phyloP scores from a whole-genome alignment of 2,113 vertebrate genomes.

The Cyprinodon tularosa region DNA sequence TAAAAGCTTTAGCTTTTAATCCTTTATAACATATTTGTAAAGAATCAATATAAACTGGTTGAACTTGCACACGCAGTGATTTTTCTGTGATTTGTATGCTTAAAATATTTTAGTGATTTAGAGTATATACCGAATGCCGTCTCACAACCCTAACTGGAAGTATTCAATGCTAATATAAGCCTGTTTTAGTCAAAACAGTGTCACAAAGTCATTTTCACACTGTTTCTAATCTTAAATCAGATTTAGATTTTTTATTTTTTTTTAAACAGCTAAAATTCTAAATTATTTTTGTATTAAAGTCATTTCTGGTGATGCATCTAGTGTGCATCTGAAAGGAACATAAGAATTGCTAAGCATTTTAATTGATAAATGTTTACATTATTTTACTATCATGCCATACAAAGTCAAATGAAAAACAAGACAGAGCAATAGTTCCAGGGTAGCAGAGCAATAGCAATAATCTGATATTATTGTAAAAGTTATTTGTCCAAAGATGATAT shows the following conservation, averaged over 20 bases:
- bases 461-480: background rate
- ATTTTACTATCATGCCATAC: no score
- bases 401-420: no score
- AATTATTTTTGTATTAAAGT: background rate
- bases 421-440: no score
- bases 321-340: background rate
- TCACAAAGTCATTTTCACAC: constrained; percentile 2
- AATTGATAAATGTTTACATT: no score
- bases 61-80: constrained; percentile 27
- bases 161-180: background rate
- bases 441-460: background rate
- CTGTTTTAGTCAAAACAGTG: constrained; percentile 1
- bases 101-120: no score
- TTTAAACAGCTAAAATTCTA: background rate
- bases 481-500: background rate
- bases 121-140: no score
- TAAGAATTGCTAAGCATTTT: no score
- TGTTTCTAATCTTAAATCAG: background rate
- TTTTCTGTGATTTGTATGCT: background rate
- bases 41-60: constrained; percentile 45
- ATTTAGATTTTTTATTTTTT: background rate
- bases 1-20: constrained; percentile 40
- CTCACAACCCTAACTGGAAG: background rate
- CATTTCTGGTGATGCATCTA: background rate
- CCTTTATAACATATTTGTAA: constrained; percentile 22